Base-by-base conservation (phyloP, 2,888 invertebrate genomes). In the Unio delphinus region DNA sequence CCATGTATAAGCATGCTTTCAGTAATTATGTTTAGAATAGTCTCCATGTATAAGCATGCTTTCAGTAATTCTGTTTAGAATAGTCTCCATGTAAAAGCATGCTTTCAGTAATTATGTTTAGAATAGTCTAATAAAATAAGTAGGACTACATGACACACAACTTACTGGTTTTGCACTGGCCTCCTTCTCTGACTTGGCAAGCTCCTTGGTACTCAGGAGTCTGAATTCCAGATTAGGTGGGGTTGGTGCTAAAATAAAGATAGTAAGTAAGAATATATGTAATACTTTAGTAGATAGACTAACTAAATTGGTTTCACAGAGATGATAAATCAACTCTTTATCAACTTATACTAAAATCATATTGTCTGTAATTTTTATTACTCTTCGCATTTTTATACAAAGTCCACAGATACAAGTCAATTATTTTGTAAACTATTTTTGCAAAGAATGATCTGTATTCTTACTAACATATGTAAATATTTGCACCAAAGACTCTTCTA, bases 161-260 rank as follows among this genome's bases (percentile, higher is more conserved):
- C 84, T 79, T 80, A 86, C 84, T 11, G 80, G 80, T 73, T 86
- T 84, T 58, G 73, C 75, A 23, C 77, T 64, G 0, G 82, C 81
- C n/a, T 73, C 68, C 62, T 70, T 69, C 74, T 88, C 86, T 1
- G 78, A 74, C 17, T 74, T 74, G 45, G 84, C 80, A 62, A 89
- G 69, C 59, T 83, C 80, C 67, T 87, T 89, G 54, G 85, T 86
- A 71, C 88, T 89, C 55, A 89, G 79, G 57, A 89, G 73, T 70
- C 84, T 85, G 80, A 83, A 88, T 28, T 81, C 79, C 23, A 81
- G 78, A 83, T 89, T 89, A 26, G 89, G 89, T 55, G 86, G 88
- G 1, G 80, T 70, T 5, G 87, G 87, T 61, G 84, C 89, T 89
- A 75, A 61, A 74, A 76, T 57, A 64, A 67, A 64, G 45, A 11